Percentiles rank a stretch among this genome's conserved stretches.
phyloP scores from a whole-genome alignment of 2,113 vertebrate genomes.

The Rhegmatorhina hoffmannsi region DNA sequence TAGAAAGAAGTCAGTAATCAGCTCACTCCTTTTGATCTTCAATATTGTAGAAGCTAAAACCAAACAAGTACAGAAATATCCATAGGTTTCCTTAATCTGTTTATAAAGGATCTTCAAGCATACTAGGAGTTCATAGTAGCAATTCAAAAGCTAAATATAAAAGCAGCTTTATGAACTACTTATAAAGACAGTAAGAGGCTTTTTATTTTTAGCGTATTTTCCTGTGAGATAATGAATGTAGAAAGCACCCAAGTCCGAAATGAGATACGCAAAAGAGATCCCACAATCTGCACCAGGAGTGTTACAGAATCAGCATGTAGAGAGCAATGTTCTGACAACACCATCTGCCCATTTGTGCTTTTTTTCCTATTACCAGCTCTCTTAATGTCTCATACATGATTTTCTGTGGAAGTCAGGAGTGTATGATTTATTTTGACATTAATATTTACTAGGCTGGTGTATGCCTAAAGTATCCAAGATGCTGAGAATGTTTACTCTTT shows the following conservation, averaged over 20 bases:
- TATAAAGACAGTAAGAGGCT: constrained; percentile 31
- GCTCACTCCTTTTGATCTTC: neutral
- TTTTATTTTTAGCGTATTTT: constrained; percentile 54
- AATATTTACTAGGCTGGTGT: constrained; percentile 30
- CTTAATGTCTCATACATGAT: constrained; percentile 32
- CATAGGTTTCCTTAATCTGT: constrained; percentile 19
- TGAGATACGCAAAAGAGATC: neutral
- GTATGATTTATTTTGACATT: constrained; percentile 53
- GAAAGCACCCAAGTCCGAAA: constrained; percentile 21
- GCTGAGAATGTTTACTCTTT: neutral
- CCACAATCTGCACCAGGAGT: neutral
- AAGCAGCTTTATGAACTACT: constrained; percentile 44
- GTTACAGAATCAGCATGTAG: constrained; percentile 31
- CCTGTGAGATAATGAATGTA: constrained; percentile 2
- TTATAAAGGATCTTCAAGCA: constrained; percentile 29
- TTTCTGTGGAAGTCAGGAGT: constrained; percentile 40
- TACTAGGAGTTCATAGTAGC: constrained; percentile 30
- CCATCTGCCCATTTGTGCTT: constrained; percentile 58
- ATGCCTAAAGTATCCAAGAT: neutral
- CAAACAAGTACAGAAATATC: neutral
- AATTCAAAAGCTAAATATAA: constrained; percentile 58
- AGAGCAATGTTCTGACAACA: constrained; percentile 52
- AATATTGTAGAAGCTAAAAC: neutral
- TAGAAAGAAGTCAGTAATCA: neutral
- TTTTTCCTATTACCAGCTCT: neutral